Evolutionary conservation across 2,888 invertebrate species (phyloP).

Genomic region (Papilio gigon): DNA sequence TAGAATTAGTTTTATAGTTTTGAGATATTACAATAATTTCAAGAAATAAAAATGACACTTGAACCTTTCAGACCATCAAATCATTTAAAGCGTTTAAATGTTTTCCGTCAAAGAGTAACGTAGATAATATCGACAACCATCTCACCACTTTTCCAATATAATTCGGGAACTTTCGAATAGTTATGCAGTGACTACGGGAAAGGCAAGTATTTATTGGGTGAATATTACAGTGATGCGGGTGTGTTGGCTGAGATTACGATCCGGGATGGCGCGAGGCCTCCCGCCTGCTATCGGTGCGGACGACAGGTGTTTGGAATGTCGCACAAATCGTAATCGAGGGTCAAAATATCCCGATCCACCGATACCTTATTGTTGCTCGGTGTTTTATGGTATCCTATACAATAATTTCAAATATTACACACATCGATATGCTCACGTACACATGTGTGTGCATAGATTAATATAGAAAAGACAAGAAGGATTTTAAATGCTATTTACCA

Average conservation of each 20-base stretch:
- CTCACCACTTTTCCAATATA: slow-evolving; percentile 55
- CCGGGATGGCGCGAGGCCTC: slow-evolving; percentile 55
- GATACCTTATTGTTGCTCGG: slow-evolving; percentile 30
- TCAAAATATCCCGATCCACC: slow-evolving; percentile 41
- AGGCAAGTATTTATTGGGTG: slow-evolving; percentile 76
- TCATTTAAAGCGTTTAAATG: background rate
- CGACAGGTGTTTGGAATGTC: slow-evolving; percentile 75
- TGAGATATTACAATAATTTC: background rate
- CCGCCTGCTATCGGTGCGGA: slow-evolving; percentile 62
- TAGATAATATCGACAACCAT: slow-evolving; percentile 1
- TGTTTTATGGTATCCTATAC: slow-evolving; percentile 20
- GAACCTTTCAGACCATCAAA: background rate
- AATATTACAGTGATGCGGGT: slow-evolving; percentile 68
- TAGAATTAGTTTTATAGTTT: too few species aligned
- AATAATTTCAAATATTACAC: background rate
- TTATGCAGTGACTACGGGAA: slow-evolving; percentile 43
- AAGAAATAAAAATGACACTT: background rate
- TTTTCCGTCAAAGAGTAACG: background rate
- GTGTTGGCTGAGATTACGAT: slow-evolving; percentile 66
- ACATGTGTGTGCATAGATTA: too few species aligned
- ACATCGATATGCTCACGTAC: too few species aligned
- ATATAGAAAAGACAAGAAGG: too few species aligned
- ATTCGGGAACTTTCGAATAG: slow-evolving; percentile 58
- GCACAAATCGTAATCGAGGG: slow-evolving; percentile 63
- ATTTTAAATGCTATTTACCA: background rate